Evolutionary conservation across 2,888 invertebrate species (phyloP), one percentile per base, ranked within the genome.

Genomic region (Philereme transversata): DNA sequence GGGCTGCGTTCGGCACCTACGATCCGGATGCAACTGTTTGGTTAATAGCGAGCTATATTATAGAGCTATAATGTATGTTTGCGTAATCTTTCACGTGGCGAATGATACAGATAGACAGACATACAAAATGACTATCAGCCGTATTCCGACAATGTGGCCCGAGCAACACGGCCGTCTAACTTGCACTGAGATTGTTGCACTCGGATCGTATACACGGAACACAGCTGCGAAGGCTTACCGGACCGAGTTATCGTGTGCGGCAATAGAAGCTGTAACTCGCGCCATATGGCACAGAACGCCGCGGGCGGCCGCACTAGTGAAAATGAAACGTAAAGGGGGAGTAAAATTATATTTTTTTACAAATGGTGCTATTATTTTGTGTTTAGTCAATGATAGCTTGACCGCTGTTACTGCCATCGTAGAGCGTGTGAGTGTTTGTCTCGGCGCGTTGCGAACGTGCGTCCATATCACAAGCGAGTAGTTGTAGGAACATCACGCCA

Each of bases 291-390:
- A 38, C 53, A 33, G 4, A 38, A 56, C n/a, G 43, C 51, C 51
- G 45, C 52, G 61, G 22, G 22, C 67, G 68, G 62, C 69, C 71
- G 71, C 67, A 68, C 65, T 72, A 71, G 67, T 63, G 72, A 69
- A 67, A 69, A 68, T 78, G 79, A 83, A 82, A 79, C 79, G 82
- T 81, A 62, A 70, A 70, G 67, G 73, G 22, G 64, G 76, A 65
- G 74, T 76, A 76, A 76, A 75, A 82, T 82, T 82, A 83, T 88
- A 88, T 90, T 90, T 90, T 90, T 88, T 90, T 89, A 90, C 88
- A 86, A 90, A 90, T 90, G 91, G 91, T 92, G 91, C 91, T 92
- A 90, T 83, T 85, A 83, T 86, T 88, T 88, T 88, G 83, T 86
- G 88, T 88, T 84, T 88, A 87, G 88, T 86, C 84, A 82, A 88